A percentile compares a stretch with the other conserved stretches of the same genome.
Evolutionary conservation across 2,797 vertebrate genomes (phyloP).

Genomic region (Tapera naevia): DNA sequence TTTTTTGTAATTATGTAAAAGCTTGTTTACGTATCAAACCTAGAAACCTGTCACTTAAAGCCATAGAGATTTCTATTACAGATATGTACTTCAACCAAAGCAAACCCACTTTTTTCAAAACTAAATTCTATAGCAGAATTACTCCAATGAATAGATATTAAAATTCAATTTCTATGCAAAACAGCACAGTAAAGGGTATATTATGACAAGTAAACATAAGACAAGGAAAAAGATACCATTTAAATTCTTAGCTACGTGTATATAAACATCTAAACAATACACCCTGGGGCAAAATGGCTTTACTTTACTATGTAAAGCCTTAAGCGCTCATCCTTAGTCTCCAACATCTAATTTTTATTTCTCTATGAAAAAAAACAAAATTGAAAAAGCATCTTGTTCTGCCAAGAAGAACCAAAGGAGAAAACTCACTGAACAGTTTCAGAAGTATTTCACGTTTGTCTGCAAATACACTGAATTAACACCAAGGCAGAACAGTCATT

Average conservation of each 20-base stretch:
- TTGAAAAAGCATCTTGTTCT: background rate
- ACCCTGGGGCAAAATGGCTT: background rate
- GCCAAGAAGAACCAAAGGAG: background rate
- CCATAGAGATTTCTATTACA: background rate
- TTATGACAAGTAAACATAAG: background rate
- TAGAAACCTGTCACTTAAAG: background rate
- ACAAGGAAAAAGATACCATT: background rate
- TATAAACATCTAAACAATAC: background rate
- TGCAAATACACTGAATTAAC: background rate
- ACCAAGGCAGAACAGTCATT: background rate
- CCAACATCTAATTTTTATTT: background rate
- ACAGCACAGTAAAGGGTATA: background rate
- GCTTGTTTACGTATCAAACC: background rate
- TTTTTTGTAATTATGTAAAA: background rate
- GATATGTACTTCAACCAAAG: background rate
- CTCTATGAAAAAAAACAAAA: background rate
- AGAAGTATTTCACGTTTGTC: background rate
- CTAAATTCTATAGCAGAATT: background rate
- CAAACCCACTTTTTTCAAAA: background rate
- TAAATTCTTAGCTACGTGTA: background rate
- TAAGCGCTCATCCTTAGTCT: background rate
- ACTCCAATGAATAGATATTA: background rate
- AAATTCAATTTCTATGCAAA: background rate
- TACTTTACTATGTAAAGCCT: background rate
- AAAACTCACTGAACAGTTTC: background rate